Base-by-base conservation (phyloP, 2,888 invertebrate genomes). In the Aporophyla lueneburgensis region DNA sequence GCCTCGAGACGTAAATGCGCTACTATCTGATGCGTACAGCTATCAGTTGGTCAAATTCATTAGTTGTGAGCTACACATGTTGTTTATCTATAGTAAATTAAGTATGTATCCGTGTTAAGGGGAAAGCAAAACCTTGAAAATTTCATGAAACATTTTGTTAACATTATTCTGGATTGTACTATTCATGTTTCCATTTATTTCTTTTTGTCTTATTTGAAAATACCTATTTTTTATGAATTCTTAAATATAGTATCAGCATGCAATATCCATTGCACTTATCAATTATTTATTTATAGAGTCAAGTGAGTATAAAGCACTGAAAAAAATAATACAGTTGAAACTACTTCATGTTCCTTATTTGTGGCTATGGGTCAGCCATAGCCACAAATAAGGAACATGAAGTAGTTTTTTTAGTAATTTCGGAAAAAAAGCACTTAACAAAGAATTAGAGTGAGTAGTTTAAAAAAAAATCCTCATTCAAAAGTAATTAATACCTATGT, bases 31-130 rank as follows among this genome's bases (percentile, higher is more conserved):
- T 43, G 33, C 59, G 43, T 65, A 46, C 16, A 33, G 43, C 49
- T 76, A 76, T 51, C 65, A 65, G 77, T 59, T 21, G 3, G 54
- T 43, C 58, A 51, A 58, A 65, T 81, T 59, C 1, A 40, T 65
- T 46, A 59, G 19, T 74, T 27, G 14, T 33, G 5, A 66, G 19
- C 40, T 56, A 65, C n/a, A 81, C 33, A 81, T 75, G 53, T 46
- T 54, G 12, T 27, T 67, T 24, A 58, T 46, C 49, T 69, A 54
- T 59, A 49, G 27, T 65, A 59, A 59, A 65, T 54, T 65, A 66
- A 21, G 63, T 43, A 69, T 71, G 4, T 16, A 33, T 61, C 6
- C 51, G 51, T 80, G 66, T 82, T 82, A 80, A 70, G 82, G 69
- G 43, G 43, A 76, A 59, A 10, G 7, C 21, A 65, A 76, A 54